phyloP scores from a whole-genome alignment of 2,113 vertebrate species.

The Crotalus helleri region DNA sequence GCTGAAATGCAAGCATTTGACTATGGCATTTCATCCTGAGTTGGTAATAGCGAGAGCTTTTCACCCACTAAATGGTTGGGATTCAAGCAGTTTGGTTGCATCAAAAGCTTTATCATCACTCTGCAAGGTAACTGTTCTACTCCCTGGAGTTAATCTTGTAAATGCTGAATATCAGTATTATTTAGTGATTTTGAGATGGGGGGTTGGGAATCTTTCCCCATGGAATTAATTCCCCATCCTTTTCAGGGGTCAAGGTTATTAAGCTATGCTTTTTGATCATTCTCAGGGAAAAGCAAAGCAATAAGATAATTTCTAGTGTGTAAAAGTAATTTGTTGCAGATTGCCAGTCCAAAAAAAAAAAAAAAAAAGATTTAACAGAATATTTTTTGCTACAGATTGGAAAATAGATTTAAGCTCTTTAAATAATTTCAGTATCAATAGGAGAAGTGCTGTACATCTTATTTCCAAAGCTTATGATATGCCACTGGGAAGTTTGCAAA shows the following conservation, averaged over 20 bases:
- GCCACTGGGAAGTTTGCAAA: neutral
- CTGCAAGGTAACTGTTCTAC: neutral
- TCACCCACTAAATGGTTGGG: neutral
- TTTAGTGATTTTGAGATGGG: neutral
- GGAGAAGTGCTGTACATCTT: neutral
- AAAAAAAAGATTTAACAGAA: neutral
- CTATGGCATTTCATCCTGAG: neutral
- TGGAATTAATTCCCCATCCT: too few relatives aligned
- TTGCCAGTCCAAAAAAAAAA: neutral
- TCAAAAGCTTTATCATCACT: neutral
- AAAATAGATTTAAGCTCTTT: neutral
- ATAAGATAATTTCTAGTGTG: neutral
- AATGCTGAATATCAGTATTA: neutral
- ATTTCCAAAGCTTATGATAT: neutral
- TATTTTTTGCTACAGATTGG: neutral
- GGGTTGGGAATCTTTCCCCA: neutral
- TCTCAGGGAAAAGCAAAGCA: neutral
- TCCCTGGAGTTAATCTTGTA: neutral
- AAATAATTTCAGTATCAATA: neutral
- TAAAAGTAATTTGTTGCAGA: neutral
- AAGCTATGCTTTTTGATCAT: neutral
- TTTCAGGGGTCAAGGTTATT: neutral
- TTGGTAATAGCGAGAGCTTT: neutral
- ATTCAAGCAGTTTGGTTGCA: neutral
- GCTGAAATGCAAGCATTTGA: neutral